Conservation (phyloP, 2,113 vertebrate species). For the Panthera tigris region DNA sequence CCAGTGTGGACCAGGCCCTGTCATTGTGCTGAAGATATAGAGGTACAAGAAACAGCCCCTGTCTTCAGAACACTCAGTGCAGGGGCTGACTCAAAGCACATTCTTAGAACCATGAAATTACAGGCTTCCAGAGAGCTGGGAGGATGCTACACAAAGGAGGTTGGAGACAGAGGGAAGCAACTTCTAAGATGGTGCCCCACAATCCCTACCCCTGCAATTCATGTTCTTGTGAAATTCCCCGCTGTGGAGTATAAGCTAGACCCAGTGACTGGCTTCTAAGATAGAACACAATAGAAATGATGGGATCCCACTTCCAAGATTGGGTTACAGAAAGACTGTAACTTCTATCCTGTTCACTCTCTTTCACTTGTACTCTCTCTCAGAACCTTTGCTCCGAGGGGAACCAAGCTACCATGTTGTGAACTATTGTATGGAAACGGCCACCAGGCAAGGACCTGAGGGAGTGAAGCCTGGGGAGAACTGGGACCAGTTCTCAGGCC, state of each 20-base stretch:
- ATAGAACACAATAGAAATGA: neutral
- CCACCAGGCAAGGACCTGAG: neutral
- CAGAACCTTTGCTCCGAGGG: neutral
- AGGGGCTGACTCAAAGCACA: neutral
- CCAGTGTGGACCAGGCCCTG: neutral
- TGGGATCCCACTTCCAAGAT: neutral
- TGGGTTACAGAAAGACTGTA: neutral
- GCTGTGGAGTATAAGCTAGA: neutral
- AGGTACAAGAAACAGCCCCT: neutral
- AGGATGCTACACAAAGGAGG: neutral
- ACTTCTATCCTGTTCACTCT: neutral
- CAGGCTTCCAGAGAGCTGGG: neutral
- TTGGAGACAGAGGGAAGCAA: neutral
- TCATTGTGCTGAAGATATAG: neutral
- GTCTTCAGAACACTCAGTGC: neutral
- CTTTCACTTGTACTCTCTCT: neutral
- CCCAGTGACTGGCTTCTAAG: neutral
- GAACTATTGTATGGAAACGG: neutral
- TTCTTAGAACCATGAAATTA: neutral
- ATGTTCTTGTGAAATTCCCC: neutral
- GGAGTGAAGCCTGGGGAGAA: accelerated
- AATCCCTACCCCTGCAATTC: neutral
- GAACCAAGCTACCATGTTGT: neutral
- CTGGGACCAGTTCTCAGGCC: neutral
- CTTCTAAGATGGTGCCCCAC: neutral